These are phyloP conservation scores for Teleopsis dalmanni DNA, from an alignment of 1,140 invertebrate species.

Conservation along the genomic window DNA sequence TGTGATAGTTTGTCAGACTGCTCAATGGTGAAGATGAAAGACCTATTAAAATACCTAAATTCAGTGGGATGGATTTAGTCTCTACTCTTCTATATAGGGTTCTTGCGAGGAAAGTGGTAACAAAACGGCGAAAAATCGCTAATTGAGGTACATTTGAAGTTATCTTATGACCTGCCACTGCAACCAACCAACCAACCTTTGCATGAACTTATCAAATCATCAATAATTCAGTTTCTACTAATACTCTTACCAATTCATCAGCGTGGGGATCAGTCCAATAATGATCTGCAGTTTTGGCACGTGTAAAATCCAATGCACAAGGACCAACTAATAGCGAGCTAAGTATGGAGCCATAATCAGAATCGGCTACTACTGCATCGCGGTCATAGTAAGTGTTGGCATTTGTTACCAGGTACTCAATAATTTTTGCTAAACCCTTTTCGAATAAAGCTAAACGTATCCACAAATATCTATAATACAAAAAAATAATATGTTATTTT, in stretches of 20 bases:
- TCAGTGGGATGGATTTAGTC: no score
- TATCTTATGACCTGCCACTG: no score
- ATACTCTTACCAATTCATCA: constrained; percentile 71
- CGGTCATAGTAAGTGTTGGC: constrained; percentile 76
- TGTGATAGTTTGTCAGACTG: no score
- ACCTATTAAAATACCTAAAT: no score
- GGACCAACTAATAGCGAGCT: constrained; percentile 85
- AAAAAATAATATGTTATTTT: not conserved
- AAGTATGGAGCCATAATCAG: constrained; percentile 84
- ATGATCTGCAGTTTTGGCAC: constrained; percentile 80
- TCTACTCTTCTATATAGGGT: no score
- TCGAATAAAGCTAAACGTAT: constrained; percentile 83
- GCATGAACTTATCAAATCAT: no score
- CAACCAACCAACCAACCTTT: no score
- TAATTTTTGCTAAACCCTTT: constrained; percentile 76
- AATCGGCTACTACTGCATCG: constrained; percentile 78
- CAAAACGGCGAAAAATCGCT: no score
- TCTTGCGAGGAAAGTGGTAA: no score
- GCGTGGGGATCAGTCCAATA: constrained; percentile 88
- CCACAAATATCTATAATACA: constrained; percentile 64
- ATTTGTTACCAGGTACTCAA: constrained; percentile 78
- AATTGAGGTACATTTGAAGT: no score
- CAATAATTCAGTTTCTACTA: no score
- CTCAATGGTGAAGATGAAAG: no score
- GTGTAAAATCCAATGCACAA: constrained; percentile 84